Conservation (phyloP, 1,140 invertebrate species). For the Cataglyphis hispanica region DNA sequence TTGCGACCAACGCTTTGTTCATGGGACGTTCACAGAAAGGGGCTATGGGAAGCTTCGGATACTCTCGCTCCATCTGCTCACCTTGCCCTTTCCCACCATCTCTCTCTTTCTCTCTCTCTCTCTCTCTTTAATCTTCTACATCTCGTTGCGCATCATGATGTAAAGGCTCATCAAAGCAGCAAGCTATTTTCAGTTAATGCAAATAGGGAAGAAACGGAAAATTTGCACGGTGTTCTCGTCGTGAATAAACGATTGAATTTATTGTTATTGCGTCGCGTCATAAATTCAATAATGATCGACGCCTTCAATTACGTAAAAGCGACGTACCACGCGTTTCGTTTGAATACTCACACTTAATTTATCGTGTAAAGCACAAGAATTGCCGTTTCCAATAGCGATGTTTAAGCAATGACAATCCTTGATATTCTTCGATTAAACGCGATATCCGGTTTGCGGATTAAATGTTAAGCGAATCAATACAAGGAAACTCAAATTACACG, state of each 20-base stretch:
- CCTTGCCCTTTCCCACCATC: neutral
- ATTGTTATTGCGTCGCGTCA: neutral
- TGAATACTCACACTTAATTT: neutral
- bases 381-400: neutral
- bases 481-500: neutral
- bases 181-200: slow-evolving; percentile 50
- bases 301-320: neutral
- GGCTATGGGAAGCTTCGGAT: neutral
- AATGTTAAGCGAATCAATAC: neutral
- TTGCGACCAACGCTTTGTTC: slow-evolving; percentile 49
- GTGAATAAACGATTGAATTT: neutral
- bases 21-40: slow-evolving; percentile 31
- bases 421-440: slow-evolving; percentile 26
- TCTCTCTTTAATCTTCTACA: slow-evolving; percentile 3
- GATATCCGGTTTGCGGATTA: slow-evolving; percentile 1
- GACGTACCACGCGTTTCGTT: neutral
- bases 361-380: neutral
- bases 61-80: neutral
- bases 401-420: neutral
- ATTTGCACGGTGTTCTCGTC: neutral
- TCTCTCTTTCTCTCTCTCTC: neutral
- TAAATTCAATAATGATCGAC: slow-evolving; percentile 32
- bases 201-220: slow-evolving; percentile 40
- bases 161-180: slow-evolving; percentile 26
- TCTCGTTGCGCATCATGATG: neutral